These are phyloP conservation scores for Steinernema feltiae DNA, from an alignment of 1,140 invertebrate species.

Conservation along the genomic window DNA sequence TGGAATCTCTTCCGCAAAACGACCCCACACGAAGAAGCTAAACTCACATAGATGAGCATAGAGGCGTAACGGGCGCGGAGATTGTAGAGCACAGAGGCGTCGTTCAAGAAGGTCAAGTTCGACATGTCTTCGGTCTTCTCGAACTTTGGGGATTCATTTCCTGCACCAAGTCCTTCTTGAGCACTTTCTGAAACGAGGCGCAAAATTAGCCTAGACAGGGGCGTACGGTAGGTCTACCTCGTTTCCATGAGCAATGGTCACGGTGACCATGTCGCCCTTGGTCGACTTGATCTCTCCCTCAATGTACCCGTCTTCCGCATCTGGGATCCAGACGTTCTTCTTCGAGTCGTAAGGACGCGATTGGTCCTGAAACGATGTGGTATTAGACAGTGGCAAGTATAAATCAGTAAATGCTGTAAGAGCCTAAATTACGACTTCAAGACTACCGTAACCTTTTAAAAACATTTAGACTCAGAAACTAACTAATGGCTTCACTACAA, in stretches of 20 bases:
- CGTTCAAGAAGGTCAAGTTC: no score
- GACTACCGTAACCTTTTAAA: no score
- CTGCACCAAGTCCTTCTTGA: no score
- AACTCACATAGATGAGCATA: slow-evolving; percentile 46
- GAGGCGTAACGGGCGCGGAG: slow-evolving; percentile 86
- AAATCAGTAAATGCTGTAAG: neutral
- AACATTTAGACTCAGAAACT: no score
- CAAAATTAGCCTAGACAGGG: no score
- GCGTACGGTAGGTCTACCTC: no score
- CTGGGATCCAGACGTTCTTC: neutral
- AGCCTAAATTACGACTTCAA: no score
- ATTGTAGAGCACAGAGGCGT: slow-evolving; percentile 96
- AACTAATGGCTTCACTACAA: no score
- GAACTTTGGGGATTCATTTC: slow-evolving; percentile 99
- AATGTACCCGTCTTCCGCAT: slow-evolving; percentile 58
- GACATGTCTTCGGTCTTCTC: slow-evolving; percentile 99
- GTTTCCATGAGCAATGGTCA: no score
- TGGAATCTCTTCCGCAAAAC: neutral
- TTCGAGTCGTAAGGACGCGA: no score
- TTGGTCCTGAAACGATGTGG: no score
- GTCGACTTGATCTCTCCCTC: neutral
- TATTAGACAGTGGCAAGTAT: neutral
- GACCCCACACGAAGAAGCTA: slow-evolving; percentile 26
- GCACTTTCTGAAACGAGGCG: no score
- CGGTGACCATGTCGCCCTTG: neutral